Base-by-base conservation (phyloP, 2,113 vertebrate genomes). In the Dromiciops gliroides region DNA sequence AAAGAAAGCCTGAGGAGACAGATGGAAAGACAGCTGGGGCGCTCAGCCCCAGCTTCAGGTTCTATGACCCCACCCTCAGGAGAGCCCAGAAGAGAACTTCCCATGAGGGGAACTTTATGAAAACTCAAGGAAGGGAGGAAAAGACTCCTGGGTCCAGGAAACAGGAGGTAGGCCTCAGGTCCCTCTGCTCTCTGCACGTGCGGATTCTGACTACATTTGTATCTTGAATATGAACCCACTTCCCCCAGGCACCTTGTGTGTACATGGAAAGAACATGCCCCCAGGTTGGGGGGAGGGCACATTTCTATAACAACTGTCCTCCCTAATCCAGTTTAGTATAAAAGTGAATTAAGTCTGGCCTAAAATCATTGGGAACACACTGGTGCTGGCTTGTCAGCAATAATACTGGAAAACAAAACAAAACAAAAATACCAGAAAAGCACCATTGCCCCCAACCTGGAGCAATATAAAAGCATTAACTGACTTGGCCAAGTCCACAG, bases 111-210 rank as follows among this genome's bases (percentile, higher is more conserved):
- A 60, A 7, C 56, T 2, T 60, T 28, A 31, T 11, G 28, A 44
- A n/a, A 83, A 83, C 16, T 83, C n/a, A 37, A 7, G 14, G 31
- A 75, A 19, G 60, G 60, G 56, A 67, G 37, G 60, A n/a, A n/a
- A 16, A 14, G 60, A 2, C 31, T 19, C 31, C 31, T 11, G 31
- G 31, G 3, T 67, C 60, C 31, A 37, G 67, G 67, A 83, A 22
- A 22, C 37, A 2, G 60, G 16, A 83, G 67, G 37, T 19, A 16
- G 1, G 6, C 37, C 67, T 44, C 67, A 44, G n/a, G n/a, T 83
- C n/a, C n/a, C 67, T 23, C 0, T 0, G 7, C 44, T 22, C 6
- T 83, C 67, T 23, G 0, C 6, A 22, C n/a, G 2, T 22, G n/a
- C 2, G 19, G 67, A 83, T 19, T 22, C 2, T 19, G 67, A 22